Evolutionary conservation across 1,140 invertebrate genomes (phyloP), one percentile per base, ranked within the genome.

Genomic region (Argopecten irradians): DNA sequence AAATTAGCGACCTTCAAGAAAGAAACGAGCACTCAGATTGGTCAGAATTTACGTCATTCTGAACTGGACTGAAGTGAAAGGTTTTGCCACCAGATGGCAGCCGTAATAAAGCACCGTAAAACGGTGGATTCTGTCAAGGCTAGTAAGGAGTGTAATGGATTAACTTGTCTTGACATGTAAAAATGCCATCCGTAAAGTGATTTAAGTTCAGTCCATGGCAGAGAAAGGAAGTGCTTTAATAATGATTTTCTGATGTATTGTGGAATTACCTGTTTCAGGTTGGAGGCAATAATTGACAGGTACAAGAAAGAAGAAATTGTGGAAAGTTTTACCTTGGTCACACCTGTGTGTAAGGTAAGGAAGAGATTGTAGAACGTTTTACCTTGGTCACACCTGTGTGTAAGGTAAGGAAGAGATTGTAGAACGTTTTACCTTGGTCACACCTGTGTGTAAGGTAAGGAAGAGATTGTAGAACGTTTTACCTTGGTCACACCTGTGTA

Each of bases 251-350:
- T n/a, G n/a, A n/a, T n/a, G n/a, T n/a, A n/a, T n/a, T n/a, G 16
- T 28, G 1, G 55, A 71, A 28, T 71, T 71, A 5, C 28, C 5
- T 71, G 82, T 93, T 91, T 9, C 86, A 99, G 98, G 95, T 96
- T 99, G 83, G 98, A 99, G 95, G 98, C 98, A 34, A 98, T 99
- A 11, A 99, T 99, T 89, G 98, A 98, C 95, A 96, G 96, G 32
- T 99, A 99, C 95, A 97, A 98, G 91, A 99, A 98, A 93, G 98
- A 99, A 95, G 98, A 99, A 95, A 99, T 99, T 93, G 98, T 99
- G 0, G 98, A 99, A 96, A 98, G 98, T 0, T 94, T 94, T 90
- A 98, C 98, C 22, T 96, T 99, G 39, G 97, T 98, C 92, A 97
- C 98, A 95, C 98, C 98, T 34, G 98, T 98, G 8, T 95, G 96